phyloP scores from a whole-genome alignment of 1,140 invertebrate genomes.

The Temnothorax nylanderi region DNA sequence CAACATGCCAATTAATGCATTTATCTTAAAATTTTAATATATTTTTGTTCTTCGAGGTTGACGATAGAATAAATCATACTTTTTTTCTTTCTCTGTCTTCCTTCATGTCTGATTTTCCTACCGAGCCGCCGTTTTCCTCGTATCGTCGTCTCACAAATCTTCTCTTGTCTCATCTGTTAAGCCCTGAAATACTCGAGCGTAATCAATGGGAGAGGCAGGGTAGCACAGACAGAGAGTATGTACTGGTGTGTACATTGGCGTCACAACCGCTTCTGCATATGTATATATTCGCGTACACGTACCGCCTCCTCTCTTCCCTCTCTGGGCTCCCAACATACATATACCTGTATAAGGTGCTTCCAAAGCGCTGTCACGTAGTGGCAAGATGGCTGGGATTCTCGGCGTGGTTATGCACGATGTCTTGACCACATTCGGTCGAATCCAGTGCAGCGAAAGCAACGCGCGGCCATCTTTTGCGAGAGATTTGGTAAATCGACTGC shows the following conservation, averaged over 20 bases:
- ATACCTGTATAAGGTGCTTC: constrained; percentile 32
- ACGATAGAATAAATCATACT: neutral
- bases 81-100: neutral
- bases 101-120: constrained; percentile 15
- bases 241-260: constrained; percentile 46
- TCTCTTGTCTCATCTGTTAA: constrained; percentile 75
- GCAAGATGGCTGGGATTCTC: constrained; percentile 40
- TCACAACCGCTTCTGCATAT: constrained; percentile 52
- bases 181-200: constrained; percentile 72
- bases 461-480: neutral
- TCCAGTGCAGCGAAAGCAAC: neutral
- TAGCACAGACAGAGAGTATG: neutral
- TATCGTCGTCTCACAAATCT: constrained; percentile 72
- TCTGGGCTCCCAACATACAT: neutral
- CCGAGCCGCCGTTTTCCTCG: constrained; percentile 12
- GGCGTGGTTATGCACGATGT: constrained; percentile 26
- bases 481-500: constrained; percentile 18
- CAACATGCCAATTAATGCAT: neutral
- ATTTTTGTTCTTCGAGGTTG: neutral
- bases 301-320: neutral
- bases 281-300: constrained; percentile 46
- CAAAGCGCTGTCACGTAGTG: constrained; percentile 46
- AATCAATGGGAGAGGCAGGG: constrained; percentile 67
- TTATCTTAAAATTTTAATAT: neutral
- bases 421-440: constrained; percentile 31